Percentiles rank a stretch among this genome's conserved stretches.
Evolutionary conservation across 1,140 invertebrate genomes (phyloP).

Genomic region (Gonioctena quinquepunctata): DNA sequence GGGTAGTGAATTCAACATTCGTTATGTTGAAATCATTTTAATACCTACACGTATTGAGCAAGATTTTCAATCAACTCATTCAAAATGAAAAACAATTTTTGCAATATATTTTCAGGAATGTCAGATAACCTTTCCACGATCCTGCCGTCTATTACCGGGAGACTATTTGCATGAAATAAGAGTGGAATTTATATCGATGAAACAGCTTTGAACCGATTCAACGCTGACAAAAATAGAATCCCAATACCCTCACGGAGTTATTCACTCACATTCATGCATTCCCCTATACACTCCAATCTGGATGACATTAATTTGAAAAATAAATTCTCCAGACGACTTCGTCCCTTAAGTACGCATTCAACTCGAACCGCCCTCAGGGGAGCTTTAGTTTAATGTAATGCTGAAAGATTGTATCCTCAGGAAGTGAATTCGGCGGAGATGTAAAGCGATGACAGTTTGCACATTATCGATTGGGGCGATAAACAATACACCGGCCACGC

Average conservation of each 20-base stretch:
- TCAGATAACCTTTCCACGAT: too few species aligned
- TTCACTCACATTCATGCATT: not conserved
- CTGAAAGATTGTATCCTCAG: not conserved
- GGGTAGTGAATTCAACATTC: too few species aligned
- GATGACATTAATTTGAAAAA: not conserved
- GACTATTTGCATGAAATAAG: too few species aligned
- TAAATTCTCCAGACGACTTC: not conserved
- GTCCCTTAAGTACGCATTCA: not conserved
- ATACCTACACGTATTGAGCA: too few species aligned
- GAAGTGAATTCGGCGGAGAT: slow-evolving; percentile 5
- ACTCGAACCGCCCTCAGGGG: slow-evolving; percentile 1
- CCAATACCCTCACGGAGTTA: not conserved
- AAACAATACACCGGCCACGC: not conserved
- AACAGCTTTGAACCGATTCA: not conserved
- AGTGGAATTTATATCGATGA: too few species aligned
- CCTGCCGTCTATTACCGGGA: too few species aligned
- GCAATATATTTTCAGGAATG: too few species aligned
- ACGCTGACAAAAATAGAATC: not conserved
- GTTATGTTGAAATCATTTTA: too few species aligned
- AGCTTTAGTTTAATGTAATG: slow-evolving; percentile 1
- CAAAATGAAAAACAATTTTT: too few species aligned
- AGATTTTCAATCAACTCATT: too few species aligned
- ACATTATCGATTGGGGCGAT: slow-evolving; percentile 6
- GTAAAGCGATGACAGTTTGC: slow-evolving; percentile 4
- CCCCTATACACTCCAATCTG: not conserved